phyloP scores from a whole-genome alignment of 2,113 vertebrate species.

The Chaetodon auriga region DNA sequence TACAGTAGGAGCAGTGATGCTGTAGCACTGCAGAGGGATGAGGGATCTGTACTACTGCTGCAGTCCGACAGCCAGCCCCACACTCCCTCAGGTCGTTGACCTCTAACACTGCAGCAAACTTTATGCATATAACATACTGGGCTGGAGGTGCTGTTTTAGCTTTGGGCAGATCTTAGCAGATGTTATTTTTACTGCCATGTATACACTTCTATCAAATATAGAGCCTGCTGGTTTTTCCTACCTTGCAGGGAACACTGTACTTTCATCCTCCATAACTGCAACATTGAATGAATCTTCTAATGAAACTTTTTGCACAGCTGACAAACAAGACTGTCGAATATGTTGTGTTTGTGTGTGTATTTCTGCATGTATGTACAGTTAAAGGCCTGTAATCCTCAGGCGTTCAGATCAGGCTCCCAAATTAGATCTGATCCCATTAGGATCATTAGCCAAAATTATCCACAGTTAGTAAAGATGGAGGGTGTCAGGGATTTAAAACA shows the following conservation, averaged over 20 bases:
- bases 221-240: not conserved
- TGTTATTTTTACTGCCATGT: not conserved
- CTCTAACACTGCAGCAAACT: slow-evolving; percentile 70
- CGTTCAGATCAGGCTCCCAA: slow-evolving; percentile 66
- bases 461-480: slow-evolving; percentile 36
- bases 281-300: not conserved
- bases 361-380: slow-evolving; percentile 19
- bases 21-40: slow-evolving; percentile 73
- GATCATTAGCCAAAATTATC: slow-evolving; percentile 66
- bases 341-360: not conserved
- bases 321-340: not conserved
- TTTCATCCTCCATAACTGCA: slow-evolving; percentile 10
- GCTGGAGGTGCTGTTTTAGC: not conserved
- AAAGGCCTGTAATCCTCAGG: slow-evolving; percentile 71
- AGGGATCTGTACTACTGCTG: slow-evolving; percentile 56
- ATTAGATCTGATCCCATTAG: slow-evolving; percentile 82
- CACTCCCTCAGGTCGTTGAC: slow-evolving; percentile 59
- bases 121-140: slow-evolving; percentile 21
- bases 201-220: not conserved
- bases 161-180: not conserved
- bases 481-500: slow-evolving; percentile 19
- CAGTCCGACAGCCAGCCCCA: slow-evolving; percentile 61
- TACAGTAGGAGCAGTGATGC: slow-evolving; percentile 45
- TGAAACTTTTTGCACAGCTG: slow-evolving; percentile 7
- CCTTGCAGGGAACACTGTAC: slow-evolving; percentile 2